These are phyloP conservation scores for Alfaro cultratus DNA, from an alignment of 2,797 vertebrate genomes.

Conservation along the genomic window DNA sequence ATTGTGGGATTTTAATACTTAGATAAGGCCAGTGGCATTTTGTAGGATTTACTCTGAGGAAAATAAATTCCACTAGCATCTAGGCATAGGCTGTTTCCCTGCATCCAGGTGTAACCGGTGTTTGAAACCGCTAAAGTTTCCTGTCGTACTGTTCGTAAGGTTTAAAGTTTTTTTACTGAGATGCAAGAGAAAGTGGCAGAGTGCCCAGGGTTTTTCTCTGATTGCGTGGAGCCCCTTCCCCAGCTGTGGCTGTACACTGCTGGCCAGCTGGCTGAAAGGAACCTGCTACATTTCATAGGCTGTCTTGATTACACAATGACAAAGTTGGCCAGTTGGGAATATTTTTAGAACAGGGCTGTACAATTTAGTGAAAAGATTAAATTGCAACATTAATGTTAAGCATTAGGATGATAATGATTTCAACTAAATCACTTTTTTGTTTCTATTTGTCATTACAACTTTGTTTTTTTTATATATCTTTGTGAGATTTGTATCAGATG, in stretches of 20 bases:
- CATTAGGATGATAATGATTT: neutral
- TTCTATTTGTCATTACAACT: neutral
- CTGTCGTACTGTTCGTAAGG: neutral
- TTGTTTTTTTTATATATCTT: neutral
- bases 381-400: neutral
- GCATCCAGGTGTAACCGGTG: neutral
- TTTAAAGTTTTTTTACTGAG: neutral
- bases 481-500: neutral
- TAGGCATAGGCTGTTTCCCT: neutral
- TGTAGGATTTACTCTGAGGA: conserved; percentile 41
- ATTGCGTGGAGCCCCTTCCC: neutral
- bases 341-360: neutral
- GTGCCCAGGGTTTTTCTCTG: neutral
- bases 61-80: conserved; percentile 5
- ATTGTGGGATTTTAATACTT: conserved; percentile 40
- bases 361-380: neutral
- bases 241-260: neutral
- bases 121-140: neutral
- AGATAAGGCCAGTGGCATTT: conserved; percentile 59
- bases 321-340: neutral
- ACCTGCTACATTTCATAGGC: neutral
- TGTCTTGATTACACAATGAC: neutral
- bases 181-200: neutral
- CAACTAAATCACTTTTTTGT: neutral
- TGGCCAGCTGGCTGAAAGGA: neutral